Conservation (phyloP, 1,140 invertebrate genomes). For the Ganaspis sp. region DNA sequence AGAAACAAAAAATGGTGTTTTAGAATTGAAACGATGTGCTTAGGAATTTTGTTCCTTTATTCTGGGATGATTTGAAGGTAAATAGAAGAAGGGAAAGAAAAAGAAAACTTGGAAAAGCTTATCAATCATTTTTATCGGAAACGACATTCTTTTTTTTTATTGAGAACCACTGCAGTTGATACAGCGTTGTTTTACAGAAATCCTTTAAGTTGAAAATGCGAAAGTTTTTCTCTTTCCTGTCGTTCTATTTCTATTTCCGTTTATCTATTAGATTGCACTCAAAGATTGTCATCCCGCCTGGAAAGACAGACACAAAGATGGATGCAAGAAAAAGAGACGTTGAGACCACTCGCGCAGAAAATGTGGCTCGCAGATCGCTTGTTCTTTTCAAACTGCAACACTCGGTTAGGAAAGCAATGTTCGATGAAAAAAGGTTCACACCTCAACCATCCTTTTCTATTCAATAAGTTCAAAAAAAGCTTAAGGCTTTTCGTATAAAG, state of each 20-base stretch:
- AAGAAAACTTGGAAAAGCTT: too few species aligned
- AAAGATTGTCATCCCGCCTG: neutral
- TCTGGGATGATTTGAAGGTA: too few species aligned
- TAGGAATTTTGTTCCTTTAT: too few species aligned
- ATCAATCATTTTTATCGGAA: too few species aligned
- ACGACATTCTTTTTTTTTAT: too few species aligned
- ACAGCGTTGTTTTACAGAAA: neutral
- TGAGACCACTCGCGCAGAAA: neutral
- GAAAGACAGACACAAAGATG: neutral
- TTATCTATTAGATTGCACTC: slow-evolving; percentile 1
- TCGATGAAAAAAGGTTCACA: neutral
- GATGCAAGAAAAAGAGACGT: neutral
- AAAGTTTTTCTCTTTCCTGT: slow-evolving; percentile 2
- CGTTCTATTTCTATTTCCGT: neutral
- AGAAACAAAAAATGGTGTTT: too few species aligned
- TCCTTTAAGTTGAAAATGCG: too few species aligned
- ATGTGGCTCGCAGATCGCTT: neutral
- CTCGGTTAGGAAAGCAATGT: neutral
- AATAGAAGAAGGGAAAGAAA: too few species aligned
- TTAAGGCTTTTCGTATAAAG: too few species aligned
- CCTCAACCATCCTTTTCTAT: too few species aligned
- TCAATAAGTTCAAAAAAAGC: too few species aligned
- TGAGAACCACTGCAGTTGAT: neutral
- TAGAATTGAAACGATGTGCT: too few species aligned
- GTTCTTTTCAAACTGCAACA: neutral